These are phyloP conservation scores for Danio tinwini DNA, from an alignment of 2,797 vertebrate genomes.

Conservation along the genomic window DNA sequence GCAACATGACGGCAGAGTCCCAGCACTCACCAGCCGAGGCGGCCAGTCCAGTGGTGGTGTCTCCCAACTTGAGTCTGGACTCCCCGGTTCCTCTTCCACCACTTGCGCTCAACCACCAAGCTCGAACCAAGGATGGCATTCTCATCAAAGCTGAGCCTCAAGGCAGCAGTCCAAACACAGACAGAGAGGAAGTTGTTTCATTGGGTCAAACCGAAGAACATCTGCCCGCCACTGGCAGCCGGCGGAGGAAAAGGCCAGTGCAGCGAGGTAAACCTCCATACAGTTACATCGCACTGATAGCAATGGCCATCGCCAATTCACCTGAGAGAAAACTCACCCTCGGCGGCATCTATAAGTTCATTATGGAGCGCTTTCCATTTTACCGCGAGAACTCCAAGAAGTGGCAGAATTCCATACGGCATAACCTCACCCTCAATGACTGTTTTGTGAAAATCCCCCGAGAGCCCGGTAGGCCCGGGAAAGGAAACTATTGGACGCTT, in stretches of 20 bases:
- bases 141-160: slow-evolving; percentile 82
- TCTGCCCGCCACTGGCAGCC: slow-evolving; percentile 75
- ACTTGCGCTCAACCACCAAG: slow-evolving; percentile 72
- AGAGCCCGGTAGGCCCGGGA: slow-evolving; percentile 90
- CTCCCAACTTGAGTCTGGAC: slow-evolving; percentile 77
- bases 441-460: slow-evolving; percentile 93
- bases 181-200: slow-evolving; percentile 69
- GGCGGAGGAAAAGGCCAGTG: slow-evolving; percentile 91
- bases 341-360: slow-evolving; percentile 96
- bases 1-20: slow-evolving; percentile 87
- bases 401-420: slow-evolving; percentile 91
- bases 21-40: slow-evolving; percentile 81
- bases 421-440: slow-evolving; percentile 90
- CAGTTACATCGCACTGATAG: slow-evolving; percentile 97
- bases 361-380: slow-evolving; percentile 96
- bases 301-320: slow-evolving; percentile 96
- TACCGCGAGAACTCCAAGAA: slow-evolving; percentile 97
- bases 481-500: slow-evolving; percentile 93
- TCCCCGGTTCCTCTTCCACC: slow-evolving; percentile 71
- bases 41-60: slow-evolving; percentile 80
- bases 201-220: slow-evolving; percentile 76
- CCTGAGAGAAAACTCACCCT: slow-evolving; percentile 93
- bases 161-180: slow-evolving; percentile 72
- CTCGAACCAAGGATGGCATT: slow-evolving; percentile 76
- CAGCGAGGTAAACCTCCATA: slow-evolving; percentile 96